Evolutionary conservation across 2,888 invertebrate species (phyloP), one percentile per base, ranked within the genome.

Genomic region (Protodeltote pygarga): DNA sequence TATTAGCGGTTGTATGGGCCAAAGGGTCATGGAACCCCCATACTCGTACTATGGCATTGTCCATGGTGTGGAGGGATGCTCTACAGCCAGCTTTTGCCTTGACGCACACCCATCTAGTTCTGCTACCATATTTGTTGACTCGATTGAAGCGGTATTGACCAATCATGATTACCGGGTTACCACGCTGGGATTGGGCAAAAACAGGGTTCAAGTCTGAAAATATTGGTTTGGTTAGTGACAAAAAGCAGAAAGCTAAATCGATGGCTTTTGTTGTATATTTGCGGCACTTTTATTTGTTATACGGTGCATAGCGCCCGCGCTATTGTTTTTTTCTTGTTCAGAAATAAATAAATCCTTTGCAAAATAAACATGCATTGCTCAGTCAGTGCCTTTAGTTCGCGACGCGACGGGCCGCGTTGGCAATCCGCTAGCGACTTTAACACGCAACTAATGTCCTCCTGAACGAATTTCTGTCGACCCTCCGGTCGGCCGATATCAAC

Each of bases 131-230:
- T 50, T 90, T 90, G 54, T 91, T 91, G 20, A 91, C 91, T 10
- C 91, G 83, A 63, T 92, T 92, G 63, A 91, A 92, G 0, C 92
- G 83, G 62, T 91, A 91, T 69, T 86, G 88, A 9, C 91, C 92
- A 49, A 92, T 91, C 90, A 91, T 90, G 20, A 92, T 91, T 21
- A 92, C 91, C 0, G 91, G 89, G 47, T 91, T 92, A 8, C 92
- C 92, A 8, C 92, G 85, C 59, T 90, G 89, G 2, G 92, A 92
- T 62, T 85, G 83, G 1, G 89, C 91, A 57, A 92, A 92, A 16
- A 89, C 86, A 5, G 92, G 90, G 40, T 86, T 89, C 40, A 92
- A 65, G 81, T 90, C 92, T 91, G 87, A 65, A 88, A 89, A 33
- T 19, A 62, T 29, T 15, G n/a, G 4, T 25, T 8, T 6, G 8